These are phyloP conservation scores for Leptinotarsa rubiginosa DNA, from an alignment of 2,888 invertebrate genomes.

Conservation along the genomic window DNA sequence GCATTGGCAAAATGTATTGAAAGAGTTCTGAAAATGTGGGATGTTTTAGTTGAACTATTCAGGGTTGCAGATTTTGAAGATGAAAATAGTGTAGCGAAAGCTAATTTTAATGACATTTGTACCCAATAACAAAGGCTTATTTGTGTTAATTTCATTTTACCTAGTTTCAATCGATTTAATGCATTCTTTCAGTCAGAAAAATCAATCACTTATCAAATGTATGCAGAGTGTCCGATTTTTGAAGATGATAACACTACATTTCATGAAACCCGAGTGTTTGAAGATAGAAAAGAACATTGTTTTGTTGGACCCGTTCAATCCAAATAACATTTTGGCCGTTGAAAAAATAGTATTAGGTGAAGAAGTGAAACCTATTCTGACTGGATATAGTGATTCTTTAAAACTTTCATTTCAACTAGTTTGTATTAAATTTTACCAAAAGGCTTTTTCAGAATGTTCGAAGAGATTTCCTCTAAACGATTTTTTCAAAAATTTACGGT, in stretches of 20 bases:
- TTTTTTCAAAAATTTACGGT: neutral
- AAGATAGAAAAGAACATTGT: neutral
- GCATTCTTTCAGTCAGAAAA: slow-evolving; percentile 1
- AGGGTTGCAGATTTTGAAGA: slow-evolving; percentile 5
- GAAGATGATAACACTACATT: neutral
- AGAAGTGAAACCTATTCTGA: neutral
- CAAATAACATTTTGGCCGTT: neutral
- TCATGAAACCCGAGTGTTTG: neutral
- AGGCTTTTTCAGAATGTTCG: neutral
- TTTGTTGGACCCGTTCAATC: neutral
- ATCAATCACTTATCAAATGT: neutral
- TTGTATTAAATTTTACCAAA: neutral
- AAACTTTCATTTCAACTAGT: neutral
- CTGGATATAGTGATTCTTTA: neutral
- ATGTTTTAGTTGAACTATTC: neutral
- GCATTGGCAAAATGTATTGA: neutral
- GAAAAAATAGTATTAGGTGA: neutral
- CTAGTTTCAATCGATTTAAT: neutral
- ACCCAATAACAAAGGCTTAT: neutral
- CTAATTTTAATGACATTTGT: neutral
- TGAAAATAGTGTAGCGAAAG: neutral
- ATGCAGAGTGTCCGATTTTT: neutral
- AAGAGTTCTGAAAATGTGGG: slow-evolving; percentile 1
- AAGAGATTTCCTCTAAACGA: neutral
- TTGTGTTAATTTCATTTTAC: neutral